Percentiles rank a stretch among this genome's conserved stretches.
These are phyloP conservation scores for Antheraea yamamai DNA, from an alignment of 2,888 invertebrate genomes.

Conservation along the genomic window DNA sequence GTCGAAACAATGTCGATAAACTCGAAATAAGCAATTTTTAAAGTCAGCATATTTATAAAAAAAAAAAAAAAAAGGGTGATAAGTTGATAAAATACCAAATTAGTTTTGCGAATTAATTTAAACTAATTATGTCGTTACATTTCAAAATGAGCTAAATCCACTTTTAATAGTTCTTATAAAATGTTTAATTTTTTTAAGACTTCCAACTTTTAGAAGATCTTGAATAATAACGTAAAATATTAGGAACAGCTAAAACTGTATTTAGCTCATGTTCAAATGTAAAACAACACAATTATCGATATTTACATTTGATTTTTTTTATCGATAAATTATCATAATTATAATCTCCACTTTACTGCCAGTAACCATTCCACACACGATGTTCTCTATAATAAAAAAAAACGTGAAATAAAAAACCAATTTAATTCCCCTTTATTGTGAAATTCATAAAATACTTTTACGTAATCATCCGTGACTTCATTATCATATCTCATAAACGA, in stretches of 20 bases:
- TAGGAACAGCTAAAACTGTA: too few species aligned
- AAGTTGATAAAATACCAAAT: conserved; percentile 27
- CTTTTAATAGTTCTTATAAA: too few species aligned
- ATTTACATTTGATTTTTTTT: too few species aligned
- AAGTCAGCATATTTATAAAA: conserved; percentile 41
- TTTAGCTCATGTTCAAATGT: too few species aligned
- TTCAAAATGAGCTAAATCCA: too few species aligned
- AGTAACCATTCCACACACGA: background rate
- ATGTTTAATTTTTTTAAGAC: too few species aligned
- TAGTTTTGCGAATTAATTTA: conserved; percentile 26
- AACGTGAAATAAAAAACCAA: background rate
- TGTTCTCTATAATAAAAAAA: background rate
- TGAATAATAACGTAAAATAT: too few species aligned
- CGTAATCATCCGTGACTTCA: background rate
- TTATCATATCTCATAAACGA: background rate
- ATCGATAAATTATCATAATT: too few species aligned
- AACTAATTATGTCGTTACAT: conserved; percentile 25
- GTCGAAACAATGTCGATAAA: background rate
- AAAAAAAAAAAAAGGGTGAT: conserved; percentile 10
- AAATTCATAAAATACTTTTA: background rate
- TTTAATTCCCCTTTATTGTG: background rate
- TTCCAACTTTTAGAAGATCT: too few species aligned
- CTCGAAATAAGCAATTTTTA: conserved; percentile 29
- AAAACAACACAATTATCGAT: too few species aligned
- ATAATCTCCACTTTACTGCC: background rate